These are phyloP conservation scores for Phalacrocorax carbo DNA, from an alignment of 2,113 vertebrate species.

Conservation along the genomic window DNA sequence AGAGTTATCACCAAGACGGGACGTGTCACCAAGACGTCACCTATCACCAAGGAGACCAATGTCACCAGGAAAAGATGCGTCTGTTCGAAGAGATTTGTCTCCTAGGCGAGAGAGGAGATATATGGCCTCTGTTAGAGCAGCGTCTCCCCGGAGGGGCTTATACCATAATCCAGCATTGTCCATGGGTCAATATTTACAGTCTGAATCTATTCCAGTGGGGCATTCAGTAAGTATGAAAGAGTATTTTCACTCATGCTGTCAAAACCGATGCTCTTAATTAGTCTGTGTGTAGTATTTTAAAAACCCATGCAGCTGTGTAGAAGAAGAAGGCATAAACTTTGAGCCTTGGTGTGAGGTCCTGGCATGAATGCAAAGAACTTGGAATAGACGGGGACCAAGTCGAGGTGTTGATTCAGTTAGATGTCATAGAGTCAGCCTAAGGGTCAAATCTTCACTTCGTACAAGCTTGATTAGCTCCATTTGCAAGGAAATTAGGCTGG, in stretches of 20 bases:
- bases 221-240: slow-evolving; percentile 75
- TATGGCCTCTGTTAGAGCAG: slow-evolving; percentile 78
- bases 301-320: not conserved
- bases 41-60: slow-evolving; percentile 82
- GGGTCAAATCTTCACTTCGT: not conserved
- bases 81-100: slow-evolving; percentile 87
- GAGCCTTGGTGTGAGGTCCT: not conserved
- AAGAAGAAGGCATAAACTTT: not conserved
- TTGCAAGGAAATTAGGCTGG: not conserved
- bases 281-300: not conserved
- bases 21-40: slow-evolving; percentile 85
- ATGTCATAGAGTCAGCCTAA: not conserved
- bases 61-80: slow-evolving; percentile 85
- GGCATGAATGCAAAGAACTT: not conserved
- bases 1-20: slow-evolving; percentile 83
- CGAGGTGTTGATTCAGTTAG: not conserved
- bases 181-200: slow-evolving; percentile 83
- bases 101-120: slow-evolving; percentile 88
- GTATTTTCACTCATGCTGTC: not conserved
- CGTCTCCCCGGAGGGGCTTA: slow-evolving; percentile 90
- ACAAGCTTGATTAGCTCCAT: not conserved
- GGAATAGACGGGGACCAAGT: not conserved
- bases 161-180: slow-evolving; percentile 82
- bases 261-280: not conserved
- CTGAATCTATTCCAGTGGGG: slow-evolving; percentile 78